Evolutionary conservation across 1,140 invertebrate species (phyloP).

Genomic region (Penaeus chinensis): DNA sequence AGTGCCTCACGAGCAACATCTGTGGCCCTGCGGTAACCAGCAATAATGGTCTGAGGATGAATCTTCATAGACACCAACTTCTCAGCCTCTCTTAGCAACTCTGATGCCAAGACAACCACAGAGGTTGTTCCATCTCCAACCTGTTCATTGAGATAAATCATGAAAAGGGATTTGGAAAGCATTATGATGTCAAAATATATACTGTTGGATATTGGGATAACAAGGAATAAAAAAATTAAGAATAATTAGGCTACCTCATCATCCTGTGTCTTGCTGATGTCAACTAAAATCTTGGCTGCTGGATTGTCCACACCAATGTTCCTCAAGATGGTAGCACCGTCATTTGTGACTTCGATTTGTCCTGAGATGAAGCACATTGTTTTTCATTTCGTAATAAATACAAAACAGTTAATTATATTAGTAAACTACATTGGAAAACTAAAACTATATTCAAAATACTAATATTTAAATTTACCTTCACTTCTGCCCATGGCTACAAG

Average conservation of each 20-base stretch:
- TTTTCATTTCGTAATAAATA: too few relatives aligned
- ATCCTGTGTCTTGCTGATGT: constrained; percentile 98
- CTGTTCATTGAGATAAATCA: constrained; percentile 3
- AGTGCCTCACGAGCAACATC: constrained; percentile 87
- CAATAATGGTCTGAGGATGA: constrained; percentile 98
- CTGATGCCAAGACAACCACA: constrained; percentile 96
- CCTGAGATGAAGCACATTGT: neutral
- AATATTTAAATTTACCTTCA: constrained; percentile 72
- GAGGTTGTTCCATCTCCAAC: constrained; percentile 98
- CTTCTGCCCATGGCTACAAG: constrained; percentile 86
- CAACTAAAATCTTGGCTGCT: constrained; percentile 97
- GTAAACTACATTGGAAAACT: neutral
- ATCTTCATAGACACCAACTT: constrained; percentile 93
- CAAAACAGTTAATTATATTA: neutral
- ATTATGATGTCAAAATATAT: neutral
- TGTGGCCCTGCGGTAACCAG: constrained; percentile 91
- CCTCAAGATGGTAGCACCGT: constrained; percentile 98
- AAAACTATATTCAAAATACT: neutral
- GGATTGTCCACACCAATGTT: constrained; percentile 98
- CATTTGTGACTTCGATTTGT: constrained; percentile 95
- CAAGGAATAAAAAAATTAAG: neutral
- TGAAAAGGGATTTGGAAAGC: constrained; percentile 2
- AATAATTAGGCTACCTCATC: constrained; percentile 83
- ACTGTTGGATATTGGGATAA: too few relatives aligned
- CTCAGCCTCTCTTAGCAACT: constrained; percentile 95